Evolutionary conservation across 2,113 vertebrate species (phyloP).

Genomic region (Tringa solitaria): DNA sequence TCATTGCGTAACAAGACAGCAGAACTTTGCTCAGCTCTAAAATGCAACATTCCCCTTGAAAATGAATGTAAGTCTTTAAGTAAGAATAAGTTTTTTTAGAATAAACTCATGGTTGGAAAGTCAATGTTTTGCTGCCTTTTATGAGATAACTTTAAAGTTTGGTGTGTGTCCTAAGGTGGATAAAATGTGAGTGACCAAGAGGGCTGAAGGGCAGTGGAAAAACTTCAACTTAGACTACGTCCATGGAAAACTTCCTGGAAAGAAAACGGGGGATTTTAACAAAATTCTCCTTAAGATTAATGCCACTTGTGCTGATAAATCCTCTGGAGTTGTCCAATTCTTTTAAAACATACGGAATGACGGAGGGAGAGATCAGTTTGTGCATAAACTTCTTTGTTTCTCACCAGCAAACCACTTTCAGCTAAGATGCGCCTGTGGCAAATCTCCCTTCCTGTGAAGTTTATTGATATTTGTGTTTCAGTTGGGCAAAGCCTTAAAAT

Average conservation of each 20-base stretch:
- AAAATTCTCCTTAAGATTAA: neutral
- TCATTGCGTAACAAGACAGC: neutral
- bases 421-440: neutral
- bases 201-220: neutral
- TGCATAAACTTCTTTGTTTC: neutral
- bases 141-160: neutral
- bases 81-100: neutral
- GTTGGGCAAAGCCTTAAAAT: neutral
- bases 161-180: rapidly evolving
- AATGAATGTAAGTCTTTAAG: neutral
- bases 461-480: neutral
- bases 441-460: neutral
- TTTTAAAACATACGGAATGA: neutral
- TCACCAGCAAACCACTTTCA: neutral
- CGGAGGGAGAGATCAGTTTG: neutral
- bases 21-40: neutral
- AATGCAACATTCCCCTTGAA: neutral
- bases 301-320: neutral
- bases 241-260: neutral
- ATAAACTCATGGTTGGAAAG: neutral
- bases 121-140: neutral
- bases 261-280: neutral
- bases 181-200: neutral
- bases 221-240: neutral
- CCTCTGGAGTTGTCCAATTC: neutral